phyloP scores from a whole-genome alignment of 1,140 invertebrate species.

The Tetragnatha versicolor region DNA sequence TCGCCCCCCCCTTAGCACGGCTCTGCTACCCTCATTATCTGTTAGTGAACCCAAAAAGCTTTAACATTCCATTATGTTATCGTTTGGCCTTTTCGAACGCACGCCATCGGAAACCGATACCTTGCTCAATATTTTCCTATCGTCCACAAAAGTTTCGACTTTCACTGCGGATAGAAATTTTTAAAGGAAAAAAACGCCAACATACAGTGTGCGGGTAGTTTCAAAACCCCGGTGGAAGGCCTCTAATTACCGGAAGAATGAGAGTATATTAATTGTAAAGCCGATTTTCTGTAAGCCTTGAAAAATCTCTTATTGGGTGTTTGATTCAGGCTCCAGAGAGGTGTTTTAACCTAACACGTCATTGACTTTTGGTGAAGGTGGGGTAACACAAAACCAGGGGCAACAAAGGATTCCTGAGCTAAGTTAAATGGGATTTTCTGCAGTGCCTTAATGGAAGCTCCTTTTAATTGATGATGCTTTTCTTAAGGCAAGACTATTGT shows the following conservation, averaged over 20 bases:
- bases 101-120: conserved; percentile 10
- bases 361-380: not conserved
- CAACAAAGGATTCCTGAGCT: too few species aligned
- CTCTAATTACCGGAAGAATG: not conserved
- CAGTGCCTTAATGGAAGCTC: too few species aligned
- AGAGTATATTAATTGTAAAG: conserved; percentile 24
- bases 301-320: not conserved
- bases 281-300: not conserved
- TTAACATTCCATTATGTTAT: conserved; percentile 13
- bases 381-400: too few species aligned
- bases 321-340: too few species aligned
- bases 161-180: not conserved
- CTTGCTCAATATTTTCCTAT: conserved; percentile 14
- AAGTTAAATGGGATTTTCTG: too few species aligned
- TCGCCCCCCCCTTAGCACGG: too few species aligned
- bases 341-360: too few species aligned
- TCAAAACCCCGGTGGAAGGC: not conserved
- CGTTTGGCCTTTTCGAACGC: not conserved
- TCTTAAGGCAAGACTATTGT: too few species aligned
- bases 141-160: conserved; percentile 16
- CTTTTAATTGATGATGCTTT: too few species aligned
- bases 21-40: conserved; percentile 32
- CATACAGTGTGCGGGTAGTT: not conserved
- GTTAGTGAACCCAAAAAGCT: conserved; percentile 22
- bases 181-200: not conserved